Evolutionary conservation across 2,888 invertebrate genomes (phyloP).

Genomic region (Chymomyza procnemis): DNA sequence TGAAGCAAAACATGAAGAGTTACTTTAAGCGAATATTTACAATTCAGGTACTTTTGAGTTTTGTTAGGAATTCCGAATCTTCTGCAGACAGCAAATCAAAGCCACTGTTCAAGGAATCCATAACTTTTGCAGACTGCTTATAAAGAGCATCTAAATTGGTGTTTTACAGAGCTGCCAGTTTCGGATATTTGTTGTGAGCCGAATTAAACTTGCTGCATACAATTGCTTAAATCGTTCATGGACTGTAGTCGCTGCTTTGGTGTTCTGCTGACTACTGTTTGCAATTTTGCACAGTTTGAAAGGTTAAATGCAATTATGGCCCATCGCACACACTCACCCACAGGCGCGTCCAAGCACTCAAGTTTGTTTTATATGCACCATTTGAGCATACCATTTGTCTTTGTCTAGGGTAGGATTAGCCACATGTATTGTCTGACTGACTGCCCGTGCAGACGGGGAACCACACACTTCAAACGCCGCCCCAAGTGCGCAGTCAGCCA

Average conservation of each 20-base stretch:
- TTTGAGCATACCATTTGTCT: constrained; percentile 11
- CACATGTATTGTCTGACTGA: constrained; percentile 2
- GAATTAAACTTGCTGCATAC: constrained; percentile 49
- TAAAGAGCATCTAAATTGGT: background rate
- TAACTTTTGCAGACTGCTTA: no score
- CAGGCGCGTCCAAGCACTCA: background rate
- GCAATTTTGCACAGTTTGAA: constrained; percentile 9
- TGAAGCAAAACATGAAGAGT: no score
- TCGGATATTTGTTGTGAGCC: constrained; percentile 37
- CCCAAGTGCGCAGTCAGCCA: background rate
- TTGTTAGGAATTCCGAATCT: no score
- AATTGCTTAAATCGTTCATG: constrained; percentile 45
- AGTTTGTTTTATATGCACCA: background rate
- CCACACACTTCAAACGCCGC: background rate
- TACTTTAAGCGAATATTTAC: no score
- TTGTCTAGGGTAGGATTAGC: constrained; percentile 25
- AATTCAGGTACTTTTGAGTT: no score
- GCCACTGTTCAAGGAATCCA: no score
- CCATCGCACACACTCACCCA: constrained; percentile 1
- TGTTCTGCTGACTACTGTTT: background rate
- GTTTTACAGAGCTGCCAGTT: background rate
- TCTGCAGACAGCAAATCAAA: no score
- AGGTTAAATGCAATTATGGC: constrained; percentile 28
- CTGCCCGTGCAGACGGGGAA: background rate
- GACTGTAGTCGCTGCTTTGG: background rate